Percentiles rank a stretch among this genome's conserved stretches.
Conservation (phyloP, 2,888 invertebrate species). For the Phasia obesa region DNA sequence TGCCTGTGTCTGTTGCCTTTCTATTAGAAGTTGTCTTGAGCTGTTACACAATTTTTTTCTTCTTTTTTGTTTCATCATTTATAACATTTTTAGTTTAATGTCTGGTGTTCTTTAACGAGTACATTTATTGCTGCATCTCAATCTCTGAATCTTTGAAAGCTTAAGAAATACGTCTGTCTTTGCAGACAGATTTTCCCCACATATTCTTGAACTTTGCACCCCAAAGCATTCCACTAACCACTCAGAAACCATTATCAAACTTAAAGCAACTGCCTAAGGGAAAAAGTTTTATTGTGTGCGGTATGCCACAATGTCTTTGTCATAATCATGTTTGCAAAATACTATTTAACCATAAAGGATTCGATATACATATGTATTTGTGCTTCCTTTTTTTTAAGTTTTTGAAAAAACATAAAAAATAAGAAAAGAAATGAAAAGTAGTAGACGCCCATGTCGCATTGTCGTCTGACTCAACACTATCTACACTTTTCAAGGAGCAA, state of each 20-base stretch:
- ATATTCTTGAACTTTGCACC: slow-evolving; percentile 27
- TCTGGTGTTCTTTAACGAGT: slow-evolving; percentile 25
- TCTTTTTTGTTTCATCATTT: slow-evolving; percentile 14
- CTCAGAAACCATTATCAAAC: slow-evolving; percentile 8
- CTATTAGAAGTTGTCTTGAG: too few relatives aligned
- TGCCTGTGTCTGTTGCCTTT: background rate
- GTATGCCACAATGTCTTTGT: slow-evolving; percentile 52
- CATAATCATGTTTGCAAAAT: slow-evolving; percentile 36
- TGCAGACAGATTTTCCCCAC: slow-evolving; percentile 16
- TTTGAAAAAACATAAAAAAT: background rate
- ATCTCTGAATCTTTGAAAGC: slow-evolving; percentile 19
- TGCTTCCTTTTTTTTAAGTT: background rate
- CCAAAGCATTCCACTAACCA: background rate
- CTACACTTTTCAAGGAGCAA: slow-evolving; percentile 9
- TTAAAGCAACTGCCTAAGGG: slow-evolving; percentile 1
- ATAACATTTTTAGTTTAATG: slow-evolving; percentile 16
- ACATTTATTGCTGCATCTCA: slow-evolving; percentile 15
- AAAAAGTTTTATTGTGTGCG: slow-evolving; percentile 44
- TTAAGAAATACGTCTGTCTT: slow-evolving; percentile 30
- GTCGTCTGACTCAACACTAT: slow-evolving; percentile 27
- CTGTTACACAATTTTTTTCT: background rate
- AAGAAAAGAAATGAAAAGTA: background rate
- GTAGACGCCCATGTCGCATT: slow-evolving; percentile 35
- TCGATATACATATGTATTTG: background rate
- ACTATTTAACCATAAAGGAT: slow-evolving; percentile 43